A percentile compares a stretch with the other conserved stretches of the same genome.
phyloP scores from a whole-genome alignment of 2,113 vertebrate species.

The Perca flavescens region DNA sequence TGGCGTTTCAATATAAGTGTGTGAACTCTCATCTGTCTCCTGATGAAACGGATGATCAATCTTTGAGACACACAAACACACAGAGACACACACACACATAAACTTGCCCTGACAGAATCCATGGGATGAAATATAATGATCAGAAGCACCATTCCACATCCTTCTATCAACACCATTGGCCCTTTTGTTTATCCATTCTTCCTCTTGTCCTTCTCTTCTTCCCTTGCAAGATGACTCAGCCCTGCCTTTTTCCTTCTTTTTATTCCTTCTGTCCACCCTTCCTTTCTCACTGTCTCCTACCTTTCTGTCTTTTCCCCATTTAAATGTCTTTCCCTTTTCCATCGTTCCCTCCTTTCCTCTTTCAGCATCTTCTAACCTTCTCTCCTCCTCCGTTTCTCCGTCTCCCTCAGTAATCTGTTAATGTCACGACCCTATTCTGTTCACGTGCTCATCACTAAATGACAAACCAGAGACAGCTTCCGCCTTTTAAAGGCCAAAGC shows the following conservation, averaged over 20 bases:
- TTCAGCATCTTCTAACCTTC: not conserved
- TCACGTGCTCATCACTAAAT: slow-evolving; percentile 78
- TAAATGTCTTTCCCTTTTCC: not conserved
- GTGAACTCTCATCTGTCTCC: slow-evolving; percentile 63
- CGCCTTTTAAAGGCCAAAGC: slow-evolving; percentile 77
- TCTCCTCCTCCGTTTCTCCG: not conserved
- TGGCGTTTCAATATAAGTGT: slow-evolving; percentile 48
- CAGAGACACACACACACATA: slow-evolving; percentile 5
- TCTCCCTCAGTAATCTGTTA: slow-evolving; percentile 35
- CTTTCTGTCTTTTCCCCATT: not conserved
- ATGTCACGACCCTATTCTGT: slow-evolving; percentile 73
- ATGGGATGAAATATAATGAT: slow-evolving; percentile 59
- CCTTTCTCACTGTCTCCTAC: not conserved
- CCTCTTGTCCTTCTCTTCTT: slow-evolving; percentile 51
- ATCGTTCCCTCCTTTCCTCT: not conserved
- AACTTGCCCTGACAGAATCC: slow-evolving; percentile 31
- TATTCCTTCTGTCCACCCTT: not conserved
- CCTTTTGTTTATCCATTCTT: slow-evolving; percentile 60
- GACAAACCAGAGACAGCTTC: slow-evolving; percentile 77
- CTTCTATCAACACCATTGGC: slow-evolving; percentile 52
- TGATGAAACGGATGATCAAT: slow-evolving; percentile 48
- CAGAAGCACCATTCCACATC: slow-evolving; percentile 52
- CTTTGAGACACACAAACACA: not conserved
- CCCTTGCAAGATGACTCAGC: slow-evolving; percentile 38
- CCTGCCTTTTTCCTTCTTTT: slow-evolving; percentile 14